Conservation (phyloP, 2,888 invertebrate species). For the Harpagoxenus sublaevis region DNA sequence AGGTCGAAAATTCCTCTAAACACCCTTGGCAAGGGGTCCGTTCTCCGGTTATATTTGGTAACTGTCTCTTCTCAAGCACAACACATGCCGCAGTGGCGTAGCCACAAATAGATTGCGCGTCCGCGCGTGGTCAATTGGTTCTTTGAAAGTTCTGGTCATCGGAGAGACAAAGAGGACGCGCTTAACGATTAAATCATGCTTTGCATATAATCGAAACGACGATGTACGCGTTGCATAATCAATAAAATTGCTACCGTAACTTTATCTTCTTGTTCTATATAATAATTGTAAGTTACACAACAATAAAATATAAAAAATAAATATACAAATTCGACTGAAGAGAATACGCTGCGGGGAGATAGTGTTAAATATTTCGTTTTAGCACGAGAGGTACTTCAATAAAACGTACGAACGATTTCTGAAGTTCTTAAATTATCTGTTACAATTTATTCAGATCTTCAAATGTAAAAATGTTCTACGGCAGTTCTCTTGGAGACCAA, state of each 20-base stretch:
- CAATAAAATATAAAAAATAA: not conserved
- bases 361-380: not conserved
- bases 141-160: slow-evolving; percentile 5
- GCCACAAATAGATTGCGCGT: slow-evolving; percentile 66
- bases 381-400: not conserved
- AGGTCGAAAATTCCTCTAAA: slow-evolving; percentile 80
- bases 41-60: slow-evolving; percentile 84
- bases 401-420: not conserved
- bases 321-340: not conserved
- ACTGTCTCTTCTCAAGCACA: slow-evolving; percentile 78
- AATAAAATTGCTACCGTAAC: not conserved
- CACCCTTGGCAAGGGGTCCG: slow-evolving; percentile 85
- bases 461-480: slow-evolving; percentile 47
- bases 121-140: slow-evolving; percentile 73
- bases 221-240: not conserved
- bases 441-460: not conserved
- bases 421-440: not conserved
- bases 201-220: not conserved
- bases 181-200: not conserved
- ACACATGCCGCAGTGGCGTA: slow-evolving; percentile 83
- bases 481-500: slow-evolving; percentile 41
- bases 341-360: not conserved
- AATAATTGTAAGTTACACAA: not conserved
- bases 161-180: not conserved
- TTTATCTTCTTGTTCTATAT: not conserved